A percentile compares a stretch with the other conserved stretches of the same genome.
Evolutionary conservation across 2,888 invertebrate species (phyloP).

Genomic region (Ormia ochracea): DNA sequence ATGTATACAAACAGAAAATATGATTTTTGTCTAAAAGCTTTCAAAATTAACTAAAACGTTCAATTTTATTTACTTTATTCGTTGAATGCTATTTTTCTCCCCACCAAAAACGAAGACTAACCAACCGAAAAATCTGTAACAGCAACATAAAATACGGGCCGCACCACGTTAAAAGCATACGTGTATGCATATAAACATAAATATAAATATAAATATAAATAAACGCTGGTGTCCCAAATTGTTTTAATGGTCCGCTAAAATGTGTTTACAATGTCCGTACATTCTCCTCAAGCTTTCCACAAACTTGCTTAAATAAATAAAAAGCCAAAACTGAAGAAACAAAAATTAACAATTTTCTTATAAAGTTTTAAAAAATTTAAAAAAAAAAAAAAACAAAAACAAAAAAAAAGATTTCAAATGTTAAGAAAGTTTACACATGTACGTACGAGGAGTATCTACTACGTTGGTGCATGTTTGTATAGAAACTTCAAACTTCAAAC

Average conservation of each 20-base stretch:
- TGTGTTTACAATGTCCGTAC: slow-evolving; percentile 68
- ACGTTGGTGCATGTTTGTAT: slow-evolving; percentile 27
- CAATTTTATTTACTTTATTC: slow-evolving; percentile 35
- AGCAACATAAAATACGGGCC: slow-evolving; percentile 13
- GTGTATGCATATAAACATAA: slow-evolving; percentile 30
- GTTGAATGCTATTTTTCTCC: not conserved
- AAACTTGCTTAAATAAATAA: not conserved
- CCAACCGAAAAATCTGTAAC: slow-evolving; percentile 44
- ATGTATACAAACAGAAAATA: not conserved
- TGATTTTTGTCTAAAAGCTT: not conserved
- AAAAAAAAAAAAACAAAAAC: slow-evolving; percentile 35
- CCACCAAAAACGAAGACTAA: not conserved
- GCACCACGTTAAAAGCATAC: slow-evolving; percentile 28
- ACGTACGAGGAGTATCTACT: not conserved
- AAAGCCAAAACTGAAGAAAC: not conserved
- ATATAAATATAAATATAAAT: too few relatives aligned
- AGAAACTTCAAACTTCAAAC: slow-evolving; percentile 25
- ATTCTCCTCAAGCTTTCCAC: not conserved
- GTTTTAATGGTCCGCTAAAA: slow-evolving; percentile 73
- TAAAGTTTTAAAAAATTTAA: slow-evolving; percentile 32
- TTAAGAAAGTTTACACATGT: slow-evolving; percentile 47
- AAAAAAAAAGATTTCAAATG: not conserved
- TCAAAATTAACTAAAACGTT: slow-evolving; percentile 30
- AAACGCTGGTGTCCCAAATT: slow-evolving; percentile 62
- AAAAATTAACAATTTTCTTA: slow-evolving; percentile 42